Base-by-base conservation (phyloP, 2,888 invertebrate species). In the Teleogryllus oceanicus region DNA sequence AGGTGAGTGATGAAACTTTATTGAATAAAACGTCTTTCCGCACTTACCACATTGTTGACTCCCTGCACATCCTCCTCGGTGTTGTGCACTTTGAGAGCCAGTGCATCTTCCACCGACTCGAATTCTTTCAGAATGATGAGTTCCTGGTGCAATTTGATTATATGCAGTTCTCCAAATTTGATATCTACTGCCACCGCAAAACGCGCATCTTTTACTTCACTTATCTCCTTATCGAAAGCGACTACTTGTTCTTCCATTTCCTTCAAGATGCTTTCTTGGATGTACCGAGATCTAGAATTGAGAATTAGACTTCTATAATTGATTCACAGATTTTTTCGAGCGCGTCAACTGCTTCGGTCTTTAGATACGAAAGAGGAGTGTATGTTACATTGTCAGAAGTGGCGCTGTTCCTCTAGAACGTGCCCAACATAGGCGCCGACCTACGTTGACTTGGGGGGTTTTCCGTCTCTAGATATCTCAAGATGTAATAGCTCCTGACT, bases 131-230 rank as follows among this genome's bases (percentile, higher is more conserved):
- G 86, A 21, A 95, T 91, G 77, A 92, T 89, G 85, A 95, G 88
- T 85, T 95, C 95, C 85, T 94, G 92, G 84, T 94, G 92, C 24
- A 94, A 85, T 37, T 92, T 92, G 37, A 92, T 89, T 77, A 94
- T 86, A 84, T 90, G 91, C 50, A 92, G 84, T 82, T 92, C 90
- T 80, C 93, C 87, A 78, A 93, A 90, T 81, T 89, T 88, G 0
- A 89, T 86, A 24, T 89, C 87, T 74, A 92, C 89, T 84, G 92
- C 89, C 2, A 92, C 89, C 10, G 90, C 86, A 18, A 92, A 87
- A 49, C 92, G 90, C 80, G 90, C 89, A 49, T 89, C 85, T 81
- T 90, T 89, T 5, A 93, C 85, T 78, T 89, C 87, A 50, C 87
- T 86, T 5, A 95, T 85, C 37, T 90, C 87, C 0, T 89, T 86